Evolutionary conservation across 2,888 invertebrate genomes (phyloP).

Genomic region (Gasteruption jaculator): DNA sequence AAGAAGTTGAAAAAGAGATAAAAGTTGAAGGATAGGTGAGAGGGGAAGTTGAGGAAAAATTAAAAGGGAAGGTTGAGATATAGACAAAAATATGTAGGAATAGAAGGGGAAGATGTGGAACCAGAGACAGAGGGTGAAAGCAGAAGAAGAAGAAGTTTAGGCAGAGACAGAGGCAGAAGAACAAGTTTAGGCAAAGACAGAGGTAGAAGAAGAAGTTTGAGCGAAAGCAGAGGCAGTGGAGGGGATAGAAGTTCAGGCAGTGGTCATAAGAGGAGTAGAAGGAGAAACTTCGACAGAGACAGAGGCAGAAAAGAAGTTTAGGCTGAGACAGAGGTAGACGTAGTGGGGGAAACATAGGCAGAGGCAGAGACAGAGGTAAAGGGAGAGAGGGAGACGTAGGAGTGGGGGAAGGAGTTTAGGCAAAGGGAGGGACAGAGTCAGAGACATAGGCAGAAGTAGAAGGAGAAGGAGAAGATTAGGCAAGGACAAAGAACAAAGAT

Average conservation of each 20-base stretch:
- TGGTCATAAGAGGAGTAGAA: no score
- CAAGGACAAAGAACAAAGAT: conserved; percentile 17
- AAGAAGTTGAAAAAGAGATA: not conserved
- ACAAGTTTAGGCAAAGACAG: conserved; percentile 1
- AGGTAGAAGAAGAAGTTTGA: conserved; percentile 13
- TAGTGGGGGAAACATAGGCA: conserved; percentile 1
- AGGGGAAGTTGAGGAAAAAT: conserved; percentile 6
- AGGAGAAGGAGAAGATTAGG: no score
- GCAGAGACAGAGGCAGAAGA: conserved; percentile 3
- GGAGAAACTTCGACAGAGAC: not conserved
- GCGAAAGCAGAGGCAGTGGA: no score
- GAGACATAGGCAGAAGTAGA: not conserved
- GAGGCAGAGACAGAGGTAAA: conserved; percentile 11
- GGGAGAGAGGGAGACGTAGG: not conserved
- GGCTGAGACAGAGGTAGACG: conserved; percentile 2
- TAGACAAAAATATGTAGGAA: no score
- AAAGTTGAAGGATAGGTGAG: conserved; percentile 2
- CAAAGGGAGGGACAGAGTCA: not conserved
- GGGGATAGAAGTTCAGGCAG: no score
- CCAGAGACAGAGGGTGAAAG: not conserved
- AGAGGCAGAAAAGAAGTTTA: not conserved
- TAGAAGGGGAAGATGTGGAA: conserved; percentile 3
- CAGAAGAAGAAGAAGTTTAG: conserved; percentile 3
- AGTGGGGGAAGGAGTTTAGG: not conserved
- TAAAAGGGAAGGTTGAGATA: no score